Percentiles rank a stretch among this genome's conserved stretches.
These are phyloP conservation scores for Polietes domitor DNA, from an alignment of 2,888 invertebrate genomes.

Conservation along the genomic window DNA sequence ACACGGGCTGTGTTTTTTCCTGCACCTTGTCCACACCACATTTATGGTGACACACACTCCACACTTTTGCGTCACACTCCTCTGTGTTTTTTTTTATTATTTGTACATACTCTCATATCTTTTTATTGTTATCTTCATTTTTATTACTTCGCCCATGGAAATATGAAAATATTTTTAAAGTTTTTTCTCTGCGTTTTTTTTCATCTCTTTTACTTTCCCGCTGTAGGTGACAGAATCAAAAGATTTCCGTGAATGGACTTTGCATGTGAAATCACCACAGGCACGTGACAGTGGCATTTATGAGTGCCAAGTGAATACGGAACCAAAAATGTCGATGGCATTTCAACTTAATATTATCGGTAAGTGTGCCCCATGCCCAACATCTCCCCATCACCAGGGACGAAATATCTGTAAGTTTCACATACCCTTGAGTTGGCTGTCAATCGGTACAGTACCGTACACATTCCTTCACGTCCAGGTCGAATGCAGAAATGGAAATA, in stretches of 20 bases:
- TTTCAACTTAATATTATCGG: slow-evolving; percentile 92
- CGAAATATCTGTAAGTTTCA: background rate
- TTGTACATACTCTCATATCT: background rate
- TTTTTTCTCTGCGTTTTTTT: background rate
- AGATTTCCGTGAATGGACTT: slow-evolving; percentile 93
- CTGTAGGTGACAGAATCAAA: slow-evolving; percentile 82
- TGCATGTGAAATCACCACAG: slow-evolving; percentile 93
- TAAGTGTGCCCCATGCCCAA: slow-evolving; percentile 79
- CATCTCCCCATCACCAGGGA: background rate
- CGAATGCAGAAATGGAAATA: background rate
- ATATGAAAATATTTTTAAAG: background rate
- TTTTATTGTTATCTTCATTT: slow-evolving; percentile 12
- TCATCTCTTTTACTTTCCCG: background rate
- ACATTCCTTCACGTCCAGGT: background rate
- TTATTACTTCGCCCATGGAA: background rate
- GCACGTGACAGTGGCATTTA: slow-evolving; percentile 89
- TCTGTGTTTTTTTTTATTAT: too few species aligned
- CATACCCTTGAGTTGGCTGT: background rate
- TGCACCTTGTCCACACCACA: too few species aligned
- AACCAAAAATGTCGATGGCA: slow-evolving; percentile 93
- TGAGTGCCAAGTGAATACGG: slow-evolving; percentile 86
- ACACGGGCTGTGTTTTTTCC: too few species aligned
- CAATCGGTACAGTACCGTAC: too few species aligned
- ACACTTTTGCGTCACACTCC: too few species aligned
- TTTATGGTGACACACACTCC: too few species aligned